Percentiles rank a stretch among this genome's conserved stretches.
Conservation (phyloP, 2,888 invertebrate genomes). For the Conomelus anceps region DNA sequence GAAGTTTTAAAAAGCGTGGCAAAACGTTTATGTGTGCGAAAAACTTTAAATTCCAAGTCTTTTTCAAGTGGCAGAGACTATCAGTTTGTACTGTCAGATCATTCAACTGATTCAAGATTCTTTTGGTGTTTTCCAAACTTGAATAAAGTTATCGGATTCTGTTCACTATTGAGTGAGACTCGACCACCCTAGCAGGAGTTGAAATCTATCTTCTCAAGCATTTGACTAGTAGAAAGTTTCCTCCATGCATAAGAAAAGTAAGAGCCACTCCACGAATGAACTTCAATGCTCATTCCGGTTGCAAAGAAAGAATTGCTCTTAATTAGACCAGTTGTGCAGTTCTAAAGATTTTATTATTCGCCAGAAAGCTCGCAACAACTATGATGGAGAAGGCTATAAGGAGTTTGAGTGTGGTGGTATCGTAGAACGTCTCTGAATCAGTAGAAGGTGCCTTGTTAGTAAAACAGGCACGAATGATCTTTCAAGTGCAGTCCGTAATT, state of each 20-base stretch:
- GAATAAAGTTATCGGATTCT: neutral
- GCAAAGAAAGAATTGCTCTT: neutral
- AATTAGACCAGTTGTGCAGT: neutral
- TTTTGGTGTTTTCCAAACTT: neutral
- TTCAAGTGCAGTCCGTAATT: conserved; percentile 11
- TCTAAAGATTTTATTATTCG: neutral
- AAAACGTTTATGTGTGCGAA: no score
- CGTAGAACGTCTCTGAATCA: neutral
- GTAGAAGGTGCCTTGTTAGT: conserved; percentile 2
- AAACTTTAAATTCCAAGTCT: no score
- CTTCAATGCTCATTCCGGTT: no score
- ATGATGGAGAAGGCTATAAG: neutral
- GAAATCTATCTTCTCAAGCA: neutral
- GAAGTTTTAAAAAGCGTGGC: no score
- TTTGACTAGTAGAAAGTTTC: neutral
- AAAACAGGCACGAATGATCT: conserved; percentile 9
- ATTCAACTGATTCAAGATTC: neutral
- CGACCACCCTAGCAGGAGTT: neutral
- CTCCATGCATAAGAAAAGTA: neutral
- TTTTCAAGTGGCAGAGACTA: no score
- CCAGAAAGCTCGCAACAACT: neutral
- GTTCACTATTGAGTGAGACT: neutral
- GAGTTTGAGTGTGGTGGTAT: neutral
- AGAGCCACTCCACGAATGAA: neutral
- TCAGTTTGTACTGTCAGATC: neutral